A percentile compares a stretch with the other conserved stretches of the same genome.
These are phyloP conservation scores for Pristionchus exspectatus DNA, from an alignment of 2,888 invertebrate species.

Conservation along the genomic window DNA sequence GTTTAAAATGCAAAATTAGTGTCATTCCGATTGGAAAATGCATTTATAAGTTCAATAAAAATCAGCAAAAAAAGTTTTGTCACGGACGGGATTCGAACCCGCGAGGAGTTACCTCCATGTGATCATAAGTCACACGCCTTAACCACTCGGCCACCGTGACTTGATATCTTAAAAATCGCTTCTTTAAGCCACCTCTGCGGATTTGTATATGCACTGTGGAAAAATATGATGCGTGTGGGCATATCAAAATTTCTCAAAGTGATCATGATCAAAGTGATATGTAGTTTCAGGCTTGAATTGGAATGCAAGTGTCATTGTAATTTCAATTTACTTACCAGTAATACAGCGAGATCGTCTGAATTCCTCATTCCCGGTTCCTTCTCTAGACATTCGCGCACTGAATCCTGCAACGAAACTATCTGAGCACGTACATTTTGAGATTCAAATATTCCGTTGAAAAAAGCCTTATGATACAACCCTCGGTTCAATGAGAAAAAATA, in stretches of 20 bases:
- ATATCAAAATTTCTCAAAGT: too few relatives aligned
- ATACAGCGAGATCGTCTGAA: constrained; percentile 94
- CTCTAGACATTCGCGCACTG: constrained; percentile 96
- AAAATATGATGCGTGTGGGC: neutral
- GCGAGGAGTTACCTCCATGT: constrained; percentile 25
- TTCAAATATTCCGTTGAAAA: neutral
- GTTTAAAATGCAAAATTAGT: too few relatives aligned
- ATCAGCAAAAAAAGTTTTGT: constrained; percentile 1
- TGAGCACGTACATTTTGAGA: neutral
- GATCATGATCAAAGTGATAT: too few relatives aligned
- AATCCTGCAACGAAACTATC: constrained; percentile 83
- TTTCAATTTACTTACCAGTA: constrained; percentile 82
- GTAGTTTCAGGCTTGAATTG: too few relatives aligned
- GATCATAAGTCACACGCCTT: constrained; percentile 45
- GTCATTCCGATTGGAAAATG: too few relatives aligned
- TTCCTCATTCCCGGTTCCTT: constrained; percentile 96
- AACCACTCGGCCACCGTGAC: constrained; percentile 36
- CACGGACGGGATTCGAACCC: constrained; percentile 44
- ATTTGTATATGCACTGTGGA: neutral
- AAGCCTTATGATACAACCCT: too few relatives aligned
- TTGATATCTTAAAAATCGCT: neutral
- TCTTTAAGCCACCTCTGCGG: neutral
- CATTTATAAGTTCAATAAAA: neutral
- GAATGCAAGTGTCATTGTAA: too few relatives aligned
- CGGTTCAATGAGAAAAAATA: neutral